Conservation (phyloP, 2,113 vertebrate genomes). For the Anhinga anhinga region DNA sequence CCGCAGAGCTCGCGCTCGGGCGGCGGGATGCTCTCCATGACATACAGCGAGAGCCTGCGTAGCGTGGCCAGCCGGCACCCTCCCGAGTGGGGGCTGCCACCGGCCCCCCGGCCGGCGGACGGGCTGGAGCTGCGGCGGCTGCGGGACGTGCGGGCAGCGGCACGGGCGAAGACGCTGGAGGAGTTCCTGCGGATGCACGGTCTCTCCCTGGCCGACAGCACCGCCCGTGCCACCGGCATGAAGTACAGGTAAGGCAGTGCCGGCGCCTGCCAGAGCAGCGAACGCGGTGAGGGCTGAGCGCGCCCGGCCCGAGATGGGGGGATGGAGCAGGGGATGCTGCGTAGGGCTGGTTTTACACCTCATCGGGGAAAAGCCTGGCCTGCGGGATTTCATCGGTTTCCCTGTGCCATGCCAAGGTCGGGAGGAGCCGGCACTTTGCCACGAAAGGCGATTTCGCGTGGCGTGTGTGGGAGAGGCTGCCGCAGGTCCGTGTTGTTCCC, state of each 20-base stretch:
- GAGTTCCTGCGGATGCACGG: slow-evolving; percentile 96
- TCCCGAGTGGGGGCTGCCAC: slow-evolving; percentile 90
- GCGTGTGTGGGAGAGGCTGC: not conserved
- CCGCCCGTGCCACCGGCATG: slow-evolving; percentile 92
- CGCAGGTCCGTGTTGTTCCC: not conserved
- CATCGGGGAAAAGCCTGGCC: not conserved
- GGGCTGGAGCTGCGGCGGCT: slow-evolving; percentile 87
- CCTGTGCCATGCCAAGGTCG: accelerated
- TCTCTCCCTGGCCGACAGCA: slow-evolving; percentile 88
- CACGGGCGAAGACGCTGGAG: slow-evolving; percentile 93
- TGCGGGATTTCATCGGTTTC: not conserved
- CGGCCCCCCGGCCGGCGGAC: slow-evolving; percentile 78
- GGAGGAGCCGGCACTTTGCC: not conserved
- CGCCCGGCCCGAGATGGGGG: accelerated
- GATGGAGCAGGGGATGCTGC: not conserved
- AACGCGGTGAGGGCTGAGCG: not conserved
- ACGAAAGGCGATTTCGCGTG: accelerated
- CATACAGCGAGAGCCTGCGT: slow-evolving; percentile 94
- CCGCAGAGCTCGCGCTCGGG: slow-evolving; percentile 75
- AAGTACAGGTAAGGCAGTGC: slow-evolving; percentile 92
- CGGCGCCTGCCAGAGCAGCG: not conserved
- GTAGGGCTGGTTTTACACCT: not conserved
- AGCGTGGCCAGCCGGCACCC: slow-evolving; percentile 92
- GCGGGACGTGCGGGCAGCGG: slow-evolving; percentile 87
- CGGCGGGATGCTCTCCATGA: slow-evolving; percentile 94